Base-by-base conservation (phyloP, 2,888 invertebrate species). In the Bhutanitis thaidina region DNA sequence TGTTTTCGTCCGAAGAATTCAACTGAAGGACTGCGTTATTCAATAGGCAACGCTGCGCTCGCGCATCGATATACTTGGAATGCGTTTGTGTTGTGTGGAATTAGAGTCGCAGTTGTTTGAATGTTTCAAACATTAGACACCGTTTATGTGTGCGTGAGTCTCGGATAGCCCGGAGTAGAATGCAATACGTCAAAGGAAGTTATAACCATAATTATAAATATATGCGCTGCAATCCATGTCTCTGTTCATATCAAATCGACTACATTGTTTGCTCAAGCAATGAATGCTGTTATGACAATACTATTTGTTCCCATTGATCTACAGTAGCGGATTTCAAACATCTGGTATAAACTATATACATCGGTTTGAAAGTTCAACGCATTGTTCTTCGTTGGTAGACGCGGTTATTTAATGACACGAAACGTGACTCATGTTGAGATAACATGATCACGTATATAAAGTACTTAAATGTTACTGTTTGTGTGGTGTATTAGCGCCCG, bases 21-120 rank as follows among this genome's bases (percentile, higher is more conserved):
- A n/a, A 45, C 29, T 3, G 13, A 36, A 13, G 27, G 0, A 46
- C 38, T 30, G 13, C 38, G 45, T 37, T 27, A n/a, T 16, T 16
- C 45, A 20, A 10, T 14, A 34, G n/a, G 16, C 15, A 35, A n/a
- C 36, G 10, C 45, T 37, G 44, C 44, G 32, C 34, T 13, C 27
- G 35, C 38, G 43, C 44, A 50, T 34, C 38, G 13, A 43, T 27
- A 10, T 30, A 37, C 37, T 30, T 9, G 12, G 27, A 41, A 43
- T 15, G 44, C 27, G 34, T 44, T 50, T 38, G 35, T 39, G 15
- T 50, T 44, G 29, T 39, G 15, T 50, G 38, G 14, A 43, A 44
- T 34, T 29, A 32, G 34, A 50, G 15, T 25, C 32, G 39, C n/a
- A n/a, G 38, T 10, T 13, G 37, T 37, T n/a, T n/a, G n/a, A n/a